Base-by-base conservation (phyloP, 2,113 vertebrate genomes). In the Ochotona princeps region DNA sequence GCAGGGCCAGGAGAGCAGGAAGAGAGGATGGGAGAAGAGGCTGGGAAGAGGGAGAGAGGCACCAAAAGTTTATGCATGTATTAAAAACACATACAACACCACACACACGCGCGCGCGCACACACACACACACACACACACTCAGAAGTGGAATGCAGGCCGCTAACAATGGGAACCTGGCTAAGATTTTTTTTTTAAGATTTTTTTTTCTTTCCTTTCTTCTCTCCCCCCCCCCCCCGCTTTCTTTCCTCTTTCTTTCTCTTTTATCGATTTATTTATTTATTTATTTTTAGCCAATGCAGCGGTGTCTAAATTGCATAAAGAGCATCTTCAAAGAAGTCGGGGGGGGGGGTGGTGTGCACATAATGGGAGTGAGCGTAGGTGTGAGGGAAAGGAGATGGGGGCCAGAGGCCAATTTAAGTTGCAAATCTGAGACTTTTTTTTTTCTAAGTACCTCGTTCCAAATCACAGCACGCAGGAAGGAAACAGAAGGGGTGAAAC, bases 1-100 rank as follows among this genome's bases (percentile, higher is more conserved):
- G 95, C 97, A 97, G 95, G 98, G 98, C 98, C 97, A 98, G 98
- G 98, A 98, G 98, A 98, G 95, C 94, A 96, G 96, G 96, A 96
- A 97, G 94, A 97, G 93, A 96, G 95, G 95, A 95, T 96, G 90
- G 96, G 94, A 97, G 96, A 95, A 97, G 92, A 97, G 91, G 83
- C 94, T 90, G 87, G 95, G 96, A 96, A 96, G 93, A 97, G 95
- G 94, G 96, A 96, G 94, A 96, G 96, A 97, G 95, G 94, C 95
- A 94, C 97, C 96, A 97, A 97, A 97, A 96, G 95, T 96, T 97
- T 97, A 97, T 97, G 97, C 97, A 97, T 97, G 96, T 97, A 97
- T 97, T 97, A 97, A 97, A 97, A 97, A 97, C 95, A 96, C 91
- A 96, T 2, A 96, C 96, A 95, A 95, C 70, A 87, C 89, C 79